Conservation (phyloP, 1,140 invertebrate species). For the Macrocentrus cingulum region DNA sequence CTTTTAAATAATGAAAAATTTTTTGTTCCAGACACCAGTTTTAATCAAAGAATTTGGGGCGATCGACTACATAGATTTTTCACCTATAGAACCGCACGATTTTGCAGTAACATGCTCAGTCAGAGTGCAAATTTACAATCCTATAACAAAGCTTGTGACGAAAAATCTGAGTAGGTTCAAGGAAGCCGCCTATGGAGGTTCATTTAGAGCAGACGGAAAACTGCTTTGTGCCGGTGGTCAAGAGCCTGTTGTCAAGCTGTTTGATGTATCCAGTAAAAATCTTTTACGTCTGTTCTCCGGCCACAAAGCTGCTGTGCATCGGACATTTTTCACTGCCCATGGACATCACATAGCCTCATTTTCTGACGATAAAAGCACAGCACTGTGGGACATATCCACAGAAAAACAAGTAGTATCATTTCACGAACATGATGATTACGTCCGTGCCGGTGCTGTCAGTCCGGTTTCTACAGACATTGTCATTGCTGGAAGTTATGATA, state of each 20-base stretch:
- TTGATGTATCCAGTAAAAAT: constrained; percentile 81
- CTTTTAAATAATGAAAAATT: no score
- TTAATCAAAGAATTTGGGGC: constrained; percentile 90
- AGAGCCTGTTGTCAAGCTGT: constrained; percentile 83
- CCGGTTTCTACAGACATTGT: constrained; percentile 75
- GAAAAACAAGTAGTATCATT: constrained; percentile 73
- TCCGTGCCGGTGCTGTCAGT: constrained; percentile 79
- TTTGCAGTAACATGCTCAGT: constrained; percentile 91
- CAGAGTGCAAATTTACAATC: constrained; percentile 89
- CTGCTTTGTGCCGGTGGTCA: constrained; percentile 86
- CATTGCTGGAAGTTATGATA: constrained; percentile 91
- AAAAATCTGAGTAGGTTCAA: constrained; percentile 86
- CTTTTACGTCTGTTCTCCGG: constrained; percentile 66
- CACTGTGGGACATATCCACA: constrained; percentile 86
- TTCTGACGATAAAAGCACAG: constrained; percentile 90
- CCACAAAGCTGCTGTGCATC: constrained; percentile 70
- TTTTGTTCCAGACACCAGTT: constrained; percentile 72
- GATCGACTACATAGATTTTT: constrained; percentile 89
- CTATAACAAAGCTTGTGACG: constrained; percentile 79
- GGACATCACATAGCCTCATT: constrained; percentile 83
- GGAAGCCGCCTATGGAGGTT: constrained; percentile 82
- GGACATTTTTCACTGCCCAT: constrained; percentile 80
- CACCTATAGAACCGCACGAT: constrained; percentile 80
- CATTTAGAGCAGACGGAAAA: constrained; percentile 83
- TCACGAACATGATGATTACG: constrained; percentile 79